phyloP scores from a whole-genome alignment of 2,113 vertebrate genomes.

The Equus quagga region DNA sequence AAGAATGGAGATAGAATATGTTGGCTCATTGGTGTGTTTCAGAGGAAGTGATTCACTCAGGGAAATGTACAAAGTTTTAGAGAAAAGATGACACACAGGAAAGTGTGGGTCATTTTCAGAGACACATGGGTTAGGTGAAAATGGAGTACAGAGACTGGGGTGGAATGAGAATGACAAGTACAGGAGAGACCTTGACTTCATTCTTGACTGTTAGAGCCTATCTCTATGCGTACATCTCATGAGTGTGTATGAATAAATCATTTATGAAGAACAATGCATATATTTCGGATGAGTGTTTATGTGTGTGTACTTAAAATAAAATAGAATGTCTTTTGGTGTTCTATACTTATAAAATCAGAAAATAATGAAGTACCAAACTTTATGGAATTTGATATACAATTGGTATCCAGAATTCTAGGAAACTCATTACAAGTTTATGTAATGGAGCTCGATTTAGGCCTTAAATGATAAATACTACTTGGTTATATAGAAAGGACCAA shows the following conservation, averaged over 20 bases:
- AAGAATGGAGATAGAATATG: background rate
- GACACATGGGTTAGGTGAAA: background rate
- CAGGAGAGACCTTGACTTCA: background rate
- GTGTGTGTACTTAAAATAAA: background rate
- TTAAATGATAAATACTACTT: background rate
- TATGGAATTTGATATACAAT: background rate
- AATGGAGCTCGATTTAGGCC: background rate
- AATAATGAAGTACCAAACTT: background rate
- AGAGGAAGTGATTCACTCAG: background rate
- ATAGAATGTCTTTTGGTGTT: background rate
- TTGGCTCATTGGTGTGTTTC: background rate
- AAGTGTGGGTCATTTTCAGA: background rate
- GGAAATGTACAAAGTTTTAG: background rate
- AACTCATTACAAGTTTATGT: background rate
- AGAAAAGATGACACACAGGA: background rate
- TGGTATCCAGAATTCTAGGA: background rate
- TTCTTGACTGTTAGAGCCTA: background rate
- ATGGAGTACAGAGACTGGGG: background rate
- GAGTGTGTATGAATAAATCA: background rate
- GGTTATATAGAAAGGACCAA: background rate
- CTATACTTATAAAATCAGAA: background rate
- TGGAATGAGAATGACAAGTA: background rate
- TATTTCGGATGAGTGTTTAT: background rate
- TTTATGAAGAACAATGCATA: background rate
- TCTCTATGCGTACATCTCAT: background rate